A percentile compares a stretch with the other conserved stretches of the same genome.
These are phyloP conservation scores for Perizoma flavofasciatum DNA, from an alignment of 2,888 invertebrate species.

Conservation along the genomic window DNA sequence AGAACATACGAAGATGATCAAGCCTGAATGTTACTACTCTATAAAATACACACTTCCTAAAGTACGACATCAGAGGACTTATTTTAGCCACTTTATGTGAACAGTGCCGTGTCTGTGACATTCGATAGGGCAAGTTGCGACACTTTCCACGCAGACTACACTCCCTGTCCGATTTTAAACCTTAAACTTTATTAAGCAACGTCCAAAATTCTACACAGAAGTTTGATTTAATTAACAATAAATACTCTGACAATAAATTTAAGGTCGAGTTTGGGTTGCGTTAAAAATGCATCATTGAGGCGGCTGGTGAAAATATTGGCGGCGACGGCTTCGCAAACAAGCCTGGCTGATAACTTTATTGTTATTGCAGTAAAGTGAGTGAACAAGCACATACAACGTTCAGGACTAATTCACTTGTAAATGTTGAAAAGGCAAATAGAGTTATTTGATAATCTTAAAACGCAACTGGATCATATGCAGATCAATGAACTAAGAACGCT, in stretches of 20 bases:
- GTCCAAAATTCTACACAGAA: constrained; percentile 36
- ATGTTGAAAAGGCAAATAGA: constrained; percentile 7
- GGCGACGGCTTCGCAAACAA: constrained; percentile 54
- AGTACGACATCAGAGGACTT: constrained; percentile 63
- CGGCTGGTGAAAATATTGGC: constrained; percentile 56
- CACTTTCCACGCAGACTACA: constrained; percentile 54
- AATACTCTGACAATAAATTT: constrained; percentile 47
- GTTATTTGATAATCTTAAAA: constrained; percentile 3
- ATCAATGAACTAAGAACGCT: not conserved
- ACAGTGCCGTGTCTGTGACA: constrained; percentile 65
- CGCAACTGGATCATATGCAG: not conserved
- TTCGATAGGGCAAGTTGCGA: constrained; percentile 68
- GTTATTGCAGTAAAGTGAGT: constrained; percentile 50
- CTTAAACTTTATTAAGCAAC: constrained; percentile 39
- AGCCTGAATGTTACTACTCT: constrained; percentile 51
- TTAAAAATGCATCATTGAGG: constrained; percentile 43
- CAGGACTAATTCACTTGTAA: constrained; percentile 5
- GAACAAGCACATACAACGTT: constrained; percentile 26
- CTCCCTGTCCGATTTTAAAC: constrained; percentile 45
- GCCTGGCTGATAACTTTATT: constrained; percentile 63
- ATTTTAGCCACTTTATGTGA: constrained; percentile 74
- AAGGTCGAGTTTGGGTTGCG: constrained; percentile 56
- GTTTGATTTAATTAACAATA: constrained; percentile 51
- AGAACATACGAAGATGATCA: constrained; percentile 52
- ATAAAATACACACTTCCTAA: constrained; percentile 66